Conservation (phyloP, 64 coral and sea anemone species). For the Stylophora pistillata region DNA sequence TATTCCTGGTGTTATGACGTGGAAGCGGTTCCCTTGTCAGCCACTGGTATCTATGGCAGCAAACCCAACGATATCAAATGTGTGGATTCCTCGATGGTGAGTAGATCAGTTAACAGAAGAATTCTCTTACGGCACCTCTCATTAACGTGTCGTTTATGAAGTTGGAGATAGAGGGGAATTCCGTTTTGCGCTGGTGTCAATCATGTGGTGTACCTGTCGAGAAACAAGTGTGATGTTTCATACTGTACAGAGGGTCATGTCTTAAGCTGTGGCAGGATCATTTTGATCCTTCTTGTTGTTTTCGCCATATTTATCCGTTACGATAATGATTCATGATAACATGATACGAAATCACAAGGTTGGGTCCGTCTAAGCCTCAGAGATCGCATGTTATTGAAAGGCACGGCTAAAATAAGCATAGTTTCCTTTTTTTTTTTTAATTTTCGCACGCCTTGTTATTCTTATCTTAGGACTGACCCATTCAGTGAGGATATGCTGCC, state of each 20-base stretch:
- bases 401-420: too few species aligned
- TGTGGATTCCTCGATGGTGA: constrained; percentile 98
- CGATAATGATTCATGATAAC: too few species aligned
- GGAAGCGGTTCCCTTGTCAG: constrained; percentile 97
- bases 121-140: background rate
- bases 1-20: constrained; percentile 99
- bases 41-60: constrained; percentile 79
- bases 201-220: too few species aligned
- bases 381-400: too few species aligned
- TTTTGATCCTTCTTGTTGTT: background rate
- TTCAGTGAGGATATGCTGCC: constrained; percentile 95
- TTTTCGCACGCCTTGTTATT: background rate
- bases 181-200: too few species aligned
- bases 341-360: too few species aligned
- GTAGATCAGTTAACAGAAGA: background rate
- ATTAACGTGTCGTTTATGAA: background rate
- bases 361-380: too few species aligned
- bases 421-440: too few species aligned
- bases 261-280: background rate
- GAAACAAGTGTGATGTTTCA: too few species aligned
- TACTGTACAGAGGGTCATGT: too few species aligned
- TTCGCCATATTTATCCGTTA: background rate
- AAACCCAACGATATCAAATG: constrained; percentile 84
- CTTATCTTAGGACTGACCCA: constrained; percentile 71
- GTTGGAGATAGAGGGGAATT: too few species aligned